phyloP scores from a whole-genome alignment of 2,888 invertebrate genomes.

The Ormyrus thymus region DNA sequence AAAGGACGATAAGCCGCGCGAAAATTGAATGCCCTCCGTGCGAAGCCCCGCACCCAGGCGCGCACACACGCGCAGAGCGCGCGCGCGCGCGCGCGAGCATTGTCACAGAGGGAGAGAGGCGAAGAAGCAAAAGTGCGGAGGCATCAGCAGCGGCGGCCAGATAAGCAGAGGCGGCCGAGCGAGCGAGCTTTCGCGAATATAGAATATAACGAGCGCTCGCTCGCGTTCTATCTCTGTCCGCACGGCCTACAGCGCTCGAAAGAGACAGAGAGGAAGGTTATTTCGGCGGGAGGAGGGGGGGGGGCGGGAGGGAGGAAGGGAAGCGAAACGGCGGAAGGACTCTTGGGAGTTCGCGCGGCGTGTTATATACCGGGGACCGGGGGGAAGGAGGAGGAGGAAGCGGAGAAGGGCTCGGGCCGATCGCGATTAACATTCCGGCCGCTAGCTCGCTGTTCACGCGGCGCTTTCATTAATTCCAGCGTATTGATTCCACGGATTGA shows the following conservation, averaged over 20 bases:
- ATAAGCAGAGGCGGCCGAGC: background rate
- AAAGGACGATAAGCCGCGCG: constrained; percentile 56
- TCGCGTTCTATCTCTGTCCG: background rate
- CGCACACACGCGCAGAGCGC: no score
- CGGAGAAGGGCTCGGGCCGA: constrained; percentile 71
- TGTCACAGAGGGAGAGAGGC: constrained; percentile 24
- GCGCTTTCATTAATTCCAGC: constrained; percentile 75
- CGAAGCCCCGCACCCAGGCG: no score
- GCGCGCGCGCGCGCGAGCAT: background rate
- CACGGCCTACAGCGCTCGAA: background rate
- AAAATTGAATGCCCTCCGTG: constrained; percentile 51
- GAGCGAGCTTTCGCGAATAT: constrained; percentile 35
- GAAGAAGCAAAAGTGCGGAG: constrained; percentile 12
- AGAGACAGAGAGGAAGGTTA: background rate
- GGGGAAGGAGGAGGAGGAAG: constrained; percentile 52
- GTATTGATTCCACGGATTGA: constrained; percentile 75
- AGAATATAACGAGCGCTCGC: constrained; percentile 42
- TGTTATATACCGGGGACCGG: background rate
- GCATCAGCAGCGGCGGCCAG: background rate
- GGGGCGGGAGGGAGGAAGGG: constrained; percentile 40
- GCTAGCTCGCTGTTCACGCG: constrained; percentile 64
- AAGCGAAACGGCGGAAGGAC: constrained; percentile 57
- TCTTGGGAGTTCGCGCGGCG: constrained; percentile 60
- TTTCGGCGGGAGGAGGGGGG: background rate
- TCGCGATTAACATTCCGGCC: constrained; percentile 76